Conservation (phyloP, 2,797 vertebrate genomes). For the Crenichthys baileyi region DNA sequence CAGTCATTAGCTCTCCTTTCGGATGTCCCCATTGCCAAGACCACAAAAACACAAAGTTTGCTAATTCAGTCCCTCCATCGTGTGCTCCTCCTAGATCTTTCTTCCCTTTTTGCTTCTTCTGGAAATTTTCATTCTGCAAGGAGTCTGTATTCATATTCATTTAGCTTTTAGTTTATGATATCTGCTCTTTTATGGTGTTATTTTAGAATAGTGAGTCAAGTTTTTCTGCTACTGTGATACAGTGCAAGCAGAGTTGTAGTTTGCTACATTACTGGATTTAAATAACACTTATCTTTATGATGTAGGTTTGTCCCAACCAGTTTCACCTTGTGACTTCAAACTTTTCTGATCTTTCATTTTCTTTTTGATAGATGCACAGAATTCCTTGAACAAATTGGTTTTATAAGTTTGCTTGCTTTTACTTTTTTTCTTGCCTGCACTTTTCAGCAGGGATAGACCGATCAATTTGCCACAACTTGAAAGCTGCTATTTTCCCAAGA, state of each 20-base stretch:
- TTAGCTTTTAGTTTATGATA: slow-evolving; percentile 56
- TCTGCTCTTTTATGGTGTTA: slow-evolving; percentile 58
- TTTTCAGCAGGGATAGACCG: neutral
- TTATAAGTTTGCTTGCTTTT: neutral
- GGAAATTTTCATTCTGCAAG: slow-evolving; percentile 39
- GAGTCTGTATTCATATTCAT: slow-evolving; percentile 50
- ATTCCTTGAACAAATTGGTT: neutral
- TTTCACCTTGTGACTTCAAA: neutral
- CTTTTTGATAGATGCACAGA: no score
- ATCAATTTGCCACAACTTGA: neutral
- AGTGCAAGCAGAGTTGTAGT: slow-evolving; percentile 13
- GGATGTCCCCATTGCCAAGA: slow-evolving; percentile 72
- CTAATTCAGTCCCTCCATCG: slow-evolving; percentile 77
- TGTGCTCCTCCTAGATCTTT: slow-evolving; percentile 67
- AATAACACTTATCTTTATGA: slow-evolving; percentile 11
- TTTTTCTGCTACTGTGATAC: slow-evolving; percentile 53
- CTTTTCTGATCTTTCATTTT: neutral
- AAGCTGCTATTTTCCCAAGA: neutral
- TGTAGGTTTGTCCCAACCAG: neutral
- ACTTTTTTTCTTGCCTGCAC: neutral
- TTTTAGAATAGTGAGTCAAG: slow-evolving; percentile 56
- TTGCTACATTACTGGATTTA: slow-evolving; percentile 16
- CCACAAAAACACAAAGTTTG: slow-evolving; percentile 78
- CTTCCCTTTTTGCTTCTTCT: slow-evolving; percentile 38
- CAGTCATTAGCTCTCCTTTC: slow-evolving; percentile 79